Evolutionary conservation across 2,888 invertebrate species (phyloP), one percentile per base, ranked within the genome.

Genomic region (Melanophora roralis): DNA sequence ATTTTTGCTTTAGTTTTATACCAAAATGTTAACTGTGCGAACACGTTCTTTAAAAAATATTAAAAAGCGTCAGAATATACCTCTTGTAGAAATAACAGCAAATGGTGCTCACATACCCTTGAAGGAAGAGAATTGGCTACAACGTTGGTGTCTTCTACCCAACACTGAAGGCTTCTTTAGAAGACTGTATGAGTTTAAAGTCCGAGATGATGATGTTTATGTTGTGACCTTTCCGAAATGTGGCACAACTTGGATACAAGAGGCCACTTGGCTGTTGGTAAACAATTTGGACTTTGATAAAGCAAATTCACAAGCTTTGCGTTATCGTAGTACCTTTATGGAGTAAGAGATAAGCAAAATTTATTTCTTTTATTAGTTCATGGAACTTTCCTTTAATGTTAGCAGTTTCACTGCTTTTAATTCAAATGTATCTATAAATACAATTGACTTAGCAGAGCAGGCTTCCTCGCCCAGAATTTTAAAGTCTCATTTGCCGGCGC

Each of bases 221-320:
- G 19, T 89, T 5, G 84, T 87, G 0, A 88, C 88, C 2, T 78
- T 83, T 65, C 84, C 83, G 0, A 89, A 89, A 76, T 82, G 84
- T 47, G 89, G 89, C 23, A 88, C 89, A 2, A 89, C 89, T 36
- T 89, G 89, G 89, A 87, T 86, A 84, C 88, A 89, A 62, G 89
- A 89, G 47, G 71, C 88, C 16, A 47, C 85, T 1, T 89, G 88
- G 88, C 68, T 88, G 49, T 76, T 89, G 0, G 45, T 86, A 14
- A 86, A 89, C 38, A 55, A 87, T 38, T 87, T 84, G 16, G 83
- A 89, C 45, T 89, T 86, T 57, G 85, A 86, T 7, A 3, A 27
- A 6, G 3, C 27, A 5, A 27, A 27, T 3, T 6, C 3, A 6
- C 6, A 3, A 27, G 3, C 27, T 45, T 36, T 81, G 7, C 3